Base-by-base conservation (phyloP, 1,140 invertebrate genomes). In the Lasaia peninsularis region DNA sequence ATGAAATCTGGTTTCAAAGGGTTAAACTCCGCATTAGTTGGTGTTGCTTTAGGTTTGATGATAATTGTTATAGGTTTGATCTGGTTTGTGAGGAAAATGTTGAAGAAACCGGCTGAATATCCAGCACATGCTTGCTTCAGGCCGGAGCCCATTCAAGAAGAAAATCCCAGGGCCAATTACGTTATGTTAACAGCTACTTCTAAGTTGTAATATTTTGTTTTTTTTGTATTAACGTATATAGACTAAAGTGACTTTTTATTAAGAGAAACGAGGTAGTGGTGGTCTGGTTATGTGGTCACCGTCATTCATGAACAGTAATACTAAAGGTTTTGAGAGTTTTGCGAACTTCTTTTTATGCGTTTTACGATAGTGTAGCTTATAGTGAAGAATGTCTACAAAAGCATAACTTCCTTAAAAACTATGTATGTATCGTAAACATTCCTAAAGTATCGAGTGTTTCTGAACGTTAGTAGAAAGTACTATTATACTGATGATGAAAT, bases 101-200 rank as follows among this genome's bases (percentile, higher is more conserved):
- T 92, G 53, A 88, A 89, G 62, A 90, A 90, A 69, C 90, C 91
- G 58, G 76, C 82, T 56, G 86, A 80, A 2, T 83, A 86, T 71
- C 78, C 81, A 16, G 55, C 82, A 0, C 91, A 92, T 60, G 90
- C 91, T 66, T 92, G 91, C 66, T 92, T 92, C 63, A 80, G 91
- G 37, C 88, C 89, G 24, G 87, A 89, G 31, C 88, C 89, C 2
- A 82, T 69, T 63, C 81, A 63, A 67, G 90, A 80, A 58, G 86
- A 83, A 71, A 91, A 60, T 74, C 80, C 73, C 55, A 90, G 76
- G 80, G 89, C 91, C 16, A 89, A 89, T 76, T 92, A 92, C 62
- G 91, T 92, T 2, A 92, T 92, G 86, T 70, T 92, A 54, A 92
- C 92, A 60, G 92, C 91, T 7, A 92, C 92, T 18, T 92, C 92